Evolutionary conservation across 2,797 vertebrate species (phyloP), one percentile per base, ranked within the genome.

Genomic region (Micromesistius poutassou): DNA sequence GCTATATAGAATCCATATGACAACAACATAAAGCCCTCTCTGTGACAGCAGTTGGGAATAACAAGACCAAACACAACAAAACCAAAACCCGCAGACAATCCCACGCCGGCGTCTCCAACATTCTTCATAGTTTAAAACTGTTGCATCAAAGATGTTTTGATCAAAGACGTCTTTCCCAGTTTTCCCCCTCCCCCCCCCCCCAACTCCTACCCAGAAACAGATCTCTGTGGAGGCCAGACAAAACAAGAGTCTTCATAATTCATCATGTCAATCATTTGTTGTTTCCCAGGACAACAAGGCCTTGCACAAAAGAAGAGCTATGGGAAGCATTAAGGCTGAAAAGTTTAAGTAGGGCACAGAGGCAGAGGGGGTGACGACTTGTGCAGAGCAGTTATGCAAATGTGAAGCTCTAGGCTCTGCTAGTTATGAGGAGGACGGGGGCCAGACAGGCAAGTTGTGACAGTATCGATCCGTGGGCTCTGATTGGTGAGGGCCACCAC

Each of bases 291-390:
- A 84, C 83, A 85, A 90, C 84, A 79, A 77, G 78, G 72, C 71
- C 33, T 35, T 28, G 62, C 88, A 91, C 89, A 92, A 91, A 90
- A 88, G 83, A 73, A 74, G 80, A 88, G 83, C 87, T 25, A 68
- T 68, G 62, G 62, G 66, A 70, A 70, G 25, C 66, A 55, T 55
- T 5, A 55, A 22, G 46, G 16, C 46, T 22, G 46, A 55, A 55
- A 55, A 55, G 66, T 30, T 25, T 10, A 70, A 70, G 66, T 70
- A 70, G 66, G 66, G 25, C 66, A 70, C 25, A 13, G 25, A 30
- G 66, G 66, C 25, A 10, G 66, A 28, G 66, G 62, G 22, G 25
- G 25, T 62, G 50, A 62, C 5, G 50, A 38, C 36, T 38, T 9
- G 36, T 38, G 36, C 36, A 9, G 9, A 38, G 36, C 36, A 38